Base-by-base conservation (phyloP, 2,113 vertebrate species). In the Nannospalax galili region DNA sequence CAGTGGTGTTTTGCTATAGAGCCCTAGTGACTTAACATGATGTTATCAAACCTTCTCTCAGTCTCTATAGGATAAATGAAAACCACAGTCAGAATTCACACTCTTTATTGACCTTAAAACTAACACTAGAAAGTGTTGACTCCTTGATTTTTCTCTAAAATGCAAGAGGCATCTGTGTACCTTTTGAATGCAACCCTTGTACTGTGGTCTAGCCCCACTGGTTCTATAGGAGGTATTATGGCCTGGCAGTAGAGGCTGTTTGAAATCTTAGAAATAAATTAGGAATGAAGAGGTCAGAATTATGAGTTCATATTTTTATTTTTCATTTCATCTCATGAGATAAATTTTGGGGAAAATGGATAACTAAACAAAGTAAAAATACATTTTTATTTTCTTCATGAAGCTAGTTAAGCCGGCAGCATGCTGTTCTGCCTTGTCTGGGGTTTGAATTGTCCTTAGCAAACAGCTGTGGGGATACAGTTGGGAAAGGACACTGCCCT, bases 241-340 rank as follows among this genome's bases (percentile, higher is more conserved):
- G 88, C 17, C 40, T 72, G 5, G 74, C 4, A 69, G 11, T 40
- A 30, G 19, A 48, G 1, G 52, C 62, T 88, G 32, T 15, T 92
- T 65, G 62, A 40, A 74, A 28, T 60, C 16, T 65, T 62, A 86
- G 60, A 87, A 64, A 79, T n/a, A 70, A 78, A 79, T 52, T 74
- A 86, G 37, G 35, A 95, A 37, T 91, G 45, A 93, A 81, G 60
- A 3, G 37, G 15, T 75, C n/a, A 70, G 74, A 95, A 88, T 75
- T 58, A 65, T 10, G 6, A 69, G 19, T 60, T 88, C 2, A 28
- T 15, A 6, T 84, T 92, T 52, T 90, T 67, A 91, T 62, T 92
- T 90, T 91, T 84, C 58, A 74, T 82, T 90, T 16, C 7, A 75
- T 26, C 84, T 73, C 26, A 84, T 2, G 56, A 85, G 78, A 32